Evolutionary conservation across 2,797 vertebrate genomes (phyloP), one percentile per base, ranked within the genome.

Genomic region (Sarcoramphus papa): DNA sequence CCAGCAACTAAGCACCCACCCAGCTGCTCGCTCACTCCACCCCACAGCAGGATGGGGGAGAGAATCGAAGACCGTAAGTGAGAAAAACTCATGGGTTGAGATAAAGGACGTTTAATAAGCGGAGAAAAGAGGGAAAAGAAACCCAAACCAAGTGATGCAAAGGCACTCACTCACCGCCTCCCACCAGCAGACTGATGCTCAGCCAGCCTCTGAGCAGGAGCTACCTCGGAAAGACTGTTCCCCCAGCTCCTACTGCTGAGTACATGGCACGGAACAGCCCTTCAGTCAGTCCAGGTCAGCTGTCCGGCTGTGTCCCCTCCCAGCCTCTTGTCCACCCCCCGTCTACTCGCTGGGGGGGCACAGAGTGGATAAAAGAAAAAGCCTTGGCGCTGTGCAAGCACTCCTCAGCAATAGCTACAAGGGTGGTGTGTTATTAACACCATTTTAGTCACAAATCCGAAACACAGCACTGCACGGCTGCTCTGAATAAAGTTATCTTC

Each of bases 391-490:
- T 33, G 53, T 3, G 37, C 35, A 31, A 30, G 53, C 63, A 3
- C 51, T 27, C 31, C 60, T 54, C 59, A 22, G 47, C 40, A 14
- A 27, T 2, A 77, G 37, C 40, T 37, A 8, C 10, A 37, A 4
- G 12, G 24, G 23, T 1, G 31, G 14, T 5, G 67, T 1, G 50
- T 18, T n/a, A 25, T 2, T 31, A 20, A 33, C 40, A 15, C 4
- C 4, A 2, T 3, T 48, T 9, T 5, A 24, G 43, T 8, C 41
- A 35, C 60, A 17, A 18, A 47, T 8, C 54, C 9, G 1, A 24
- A 22, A 19, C 73, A 8, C 63, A 14, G 79, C 88, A 51, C 14
- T 1, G 5, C 25, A 9, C 1, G 4, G 65, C 33, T 64, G 74
- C 67, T 14, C 3, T 7, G 27, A 60, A 8, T 4, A 10, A 23